Evolutionary conservation across 2,888 invertebrate species (phyloP).

Genomic region (Osmoderma eremita): DNA sequence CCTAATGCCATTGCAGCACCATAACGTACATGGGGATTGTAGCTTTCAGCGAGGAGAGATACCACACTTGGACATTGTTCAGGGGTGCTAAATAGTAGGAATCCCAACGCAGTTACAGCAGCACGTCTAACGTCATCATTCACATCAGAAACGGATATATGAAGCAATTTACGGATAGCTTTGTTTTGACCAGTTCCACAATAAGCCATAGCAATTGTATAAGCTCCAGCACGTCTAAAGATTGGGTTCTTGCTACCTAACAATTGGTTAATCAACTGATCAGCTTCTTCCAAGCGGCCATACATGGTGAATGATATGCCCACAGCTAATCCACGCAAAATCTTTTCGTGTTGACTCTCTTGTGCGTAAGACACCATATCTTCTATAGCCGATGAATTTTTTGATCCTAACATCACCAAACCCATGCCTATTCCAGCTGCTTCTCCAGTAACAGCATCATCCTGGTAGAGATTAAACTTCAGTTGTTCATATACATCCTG

Average conservation of each 20-base stretch:
- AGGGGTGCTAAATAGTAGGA: conserved; percentile 75
- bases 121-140: conserved; percentile 92
- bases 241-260: conserved; percentile 91
- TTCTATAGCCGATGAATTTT: conserved; percentile 83
- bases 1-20: conserved; percentile 99
- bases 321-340: conserved; percentile 91
- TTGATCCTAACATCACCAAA: conserved; percentile 94
- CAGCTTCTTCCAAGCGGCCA: conserved; percentile 92
- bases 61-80: conserved; percentile 98
- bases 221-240: conserved; percentile 91
- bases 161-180: conserved; percentile 89
- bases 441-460: conserved; percentile 97
- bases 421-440: conserved; percentile 98
- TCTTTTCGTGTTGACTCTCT: conserved; percentile 97
- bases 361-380: conserved; percentile 86
- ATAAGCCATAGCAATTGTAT: conserved; percentile 94
- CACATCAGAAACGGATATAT: conserved; percentile 79
- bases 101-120: conserved; percentile 86
- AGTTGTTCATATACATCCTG: conserved; percentile 92
- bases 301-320: conserved; percentile 95
- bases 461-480: conserved; percentile 92
- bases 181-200: conserved; percentile 96
- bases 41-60: conserved; percentile 95
- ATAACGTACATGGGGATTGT: conserved; percentile 98
- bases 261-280: conserved; percentile 85